Conservation (phyloP, 64 coral and sea anemone species). For the Platygyra sinensis region DNA sequence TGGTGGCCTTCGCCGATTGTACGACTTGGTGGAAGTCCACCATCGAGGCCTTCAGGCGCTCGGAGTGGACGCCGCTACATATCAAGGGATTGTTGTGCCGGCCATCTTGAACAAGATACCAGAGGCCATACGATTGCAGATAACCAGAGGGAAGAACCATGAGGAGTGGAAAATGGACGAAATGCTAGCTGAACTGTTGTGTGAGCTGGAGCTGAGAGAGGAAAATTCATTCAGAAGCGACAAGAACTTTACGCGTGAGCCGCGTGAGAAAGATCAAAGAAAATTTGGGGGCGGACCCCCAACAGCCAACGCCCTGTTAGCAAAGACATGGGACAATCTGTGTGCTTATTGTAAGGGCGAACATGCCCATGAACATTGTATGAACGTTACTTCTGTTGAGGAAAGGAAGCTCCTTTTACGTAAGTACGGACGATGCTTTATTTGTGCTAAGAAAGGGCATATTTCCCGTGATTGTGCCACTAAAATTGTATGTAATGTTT, state of each 20-base stretch:
- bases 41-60: conserved; percentile 24
- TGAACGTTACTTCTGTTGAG: background rate
- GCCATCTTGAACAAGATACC: conserved; percentile 41
- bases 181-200: conserved; percentile 32
- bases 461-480: conserved; percentile 33
- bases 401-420: conserved; percentile 40
- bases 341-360: no score
- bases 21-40: conserved; percentile 27
- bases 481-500: conserved; percentile 32
- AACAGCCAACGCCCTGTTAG: no score
- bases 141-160: conserved; percentile 35
- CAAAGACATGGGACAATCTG: no score
- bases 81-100: conserved; percentile 40
- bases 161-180: conserved; percentile 30
- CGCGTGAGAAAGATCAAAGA: no score
- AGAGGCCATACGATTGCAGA: conserved; percentile 13
- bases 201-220: conserved; percentile 44
- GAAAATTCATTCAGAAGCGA: conserved; percentile 1
- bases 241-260: no score
- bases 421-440: conserved; percentile 76
- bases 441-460: conserved; percentile 58
- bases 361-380: conserved; percentile 37
- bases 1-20: background rate
- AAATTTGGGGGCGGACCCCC: no score
- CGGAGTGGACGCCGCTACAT: conserved; percentile 21